These are phyloP conservation scores for Apamea anceps DNA, from an alignment of 2,888 invertebrate genomes.

Conservation along the genomic window DNA sequence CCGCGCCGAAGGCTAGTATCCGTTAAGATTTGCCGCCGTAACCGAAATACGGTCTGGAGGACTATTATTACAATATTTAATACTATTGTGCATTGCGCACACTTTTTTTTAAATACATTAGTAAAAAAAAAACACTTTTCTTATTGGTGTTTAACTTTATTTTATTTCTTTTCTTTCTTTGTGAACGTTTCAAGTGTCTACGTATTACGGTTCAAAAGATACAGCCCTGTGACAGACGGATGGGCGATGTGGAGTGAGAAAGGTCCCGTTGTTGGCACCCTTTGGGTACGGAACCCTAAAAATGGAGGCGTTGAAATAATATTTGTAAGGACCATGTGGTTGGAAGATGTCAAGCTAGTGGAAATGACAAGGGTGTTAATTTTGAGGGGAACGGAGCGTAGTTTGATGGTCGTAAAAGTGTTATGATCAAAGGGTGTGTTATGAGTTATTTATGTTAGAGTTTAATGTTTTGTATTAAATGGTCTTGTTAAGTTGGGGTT, in stretches of 20 bases:
- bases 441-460: constrained; percentile 30
- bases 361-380: constrained; percentile 71
- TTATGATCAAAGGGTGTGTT: constrained; percentile 53
- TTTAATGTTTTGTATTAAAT: constrained; percentile 36
- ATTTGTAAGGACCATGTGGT: constrained; percentile 82
- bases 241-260: not conserved
- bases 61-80: too few species aligned
- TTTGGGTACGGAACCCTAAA: not conserved
- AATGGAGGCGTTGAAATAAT: constrained; percentile 82
- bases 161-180: too few species aligned
- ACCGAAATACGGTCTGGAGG: too few species aligned
- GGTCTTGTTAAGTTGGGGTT: constrained; percentile 3
- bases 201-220: not conserved
- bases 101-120: too few species aligned
- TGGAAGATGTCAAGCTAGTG: constrained; percentile 66
- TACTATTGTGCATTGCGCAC: too few species aligned
- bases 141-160: too few species aligned
- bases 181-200: too few species aligned
- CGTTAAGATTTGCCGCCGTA: too few species aligned
- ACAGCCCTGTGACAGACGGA: not conserved
- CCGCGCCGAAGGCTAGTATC: too few species aligned
- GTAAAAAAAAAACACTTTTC: too few species aligned
- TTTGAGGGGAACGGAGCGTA: constrained; percentile 36
- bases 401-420: constrained; percentile 46
- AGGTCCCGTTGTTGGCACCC: not conserved